Percentiles rank a stretch among this genome's conserved stretches.
Conservation (phyloP, 2,888 invertebrate genomes). For the Catotricha subobsoleta region DNA sequence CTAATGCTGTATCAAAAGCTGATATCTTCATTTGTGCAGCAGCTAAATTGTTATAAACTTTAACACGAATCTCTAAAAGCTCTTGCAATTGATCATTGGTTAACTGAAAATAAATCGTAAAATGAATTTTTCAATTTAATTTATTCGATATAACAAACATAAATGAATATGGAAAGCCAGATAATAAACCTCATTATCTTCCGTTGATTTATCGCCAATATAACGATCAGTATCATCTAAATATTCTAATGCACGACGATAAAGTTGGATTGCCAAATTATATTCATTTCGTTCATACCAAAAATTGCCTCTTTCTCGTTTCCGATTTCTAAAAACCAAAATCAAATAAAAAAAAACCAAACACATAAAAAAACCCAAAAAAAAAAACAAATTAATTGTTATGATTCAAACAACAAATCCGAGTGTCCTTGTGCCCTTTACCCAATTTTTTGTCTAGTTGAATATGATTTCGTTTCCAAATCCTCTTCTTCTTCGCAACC, state of each 20-base stretch:
- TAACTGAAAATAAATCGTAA: conserved; percentile 20
- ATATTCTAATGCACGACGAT: conserved; percentile 66
- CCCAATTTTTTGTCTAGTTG: conserved; percentile 59
- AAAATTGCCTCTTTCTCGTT: conserved; percentile 77
- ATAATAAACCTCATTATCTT: not conserved
- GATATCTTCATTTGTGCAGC: conserved; percentile 80
- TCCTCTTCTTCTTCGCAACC: conserved; percentile 47
- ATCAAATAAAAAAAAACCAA: conserved; percentile 8
- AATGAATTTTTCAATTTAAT: too few relatives aligned
- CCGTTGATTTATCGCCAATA: conserved; percentile 1
- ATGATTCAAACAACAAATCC: conserved; percentile 8
- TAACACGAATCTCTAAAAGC: conserved; percentile 59
- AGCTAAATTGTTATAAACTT: conserved; percentile 82
- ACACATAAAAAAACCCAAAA: conserved; percentile 3
- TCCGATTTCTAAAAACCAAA: conserved; percentile 37
- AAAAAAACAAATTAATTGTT: conserved; percentile 10
- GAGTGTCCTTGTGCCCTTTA: conserved; percentile 23
- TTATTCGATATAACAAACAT: not conserved
- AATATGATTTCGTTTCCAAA: conserved; percentile 43
- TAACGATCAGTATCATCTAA: conserved; percentile 38
- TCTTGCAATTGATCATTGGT: conserved; percentile 42
- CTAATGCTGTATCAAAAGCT: conserved; percentile 66
- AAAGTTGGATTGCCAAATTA: conserved; percentile 66
- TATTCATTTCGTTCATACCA: conserved; percentile 73
- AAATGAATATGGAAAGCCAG: not conserved